A percentile compares a stretch with the other conserved stretches of the same genome.
Evolutionary conservation across 2,113 vertebrate genomes (phyloP).

Genomic region (Nycticorax nycticorax): DNA sequence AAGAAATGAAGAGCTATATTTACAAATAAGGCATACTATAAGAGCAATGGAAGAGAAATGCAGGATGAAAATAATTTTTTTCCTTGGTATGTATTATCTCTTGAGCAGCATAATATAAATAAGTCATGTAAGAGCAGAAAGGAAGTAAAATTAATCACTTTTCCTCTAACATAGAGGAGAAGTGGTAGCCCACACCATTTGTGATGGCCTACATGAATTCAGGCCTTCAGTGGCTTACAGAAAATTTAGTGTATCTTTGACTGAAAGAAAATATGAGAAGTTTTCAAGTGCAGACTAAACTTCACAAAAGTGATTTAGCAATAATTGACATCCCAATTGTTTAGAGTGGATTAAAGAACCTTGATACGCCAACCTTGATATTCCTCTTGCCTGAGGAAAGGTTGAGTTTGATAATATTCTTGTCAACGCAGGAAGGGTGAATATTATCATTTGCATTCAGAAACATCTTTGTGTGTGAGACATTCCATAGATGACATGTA

Average conservation of each 20-base stretch:
- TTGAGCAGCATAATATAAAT: background rate
- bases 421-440: background rate
- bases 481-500: constrained; percentile 19
- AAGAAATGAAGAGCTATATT: background rate
- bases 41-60: background rate
- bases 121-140: background rate
- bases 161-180: background rate
- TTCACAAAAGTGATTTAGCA: constrained; percentile 20
- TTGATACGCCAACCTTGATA: constrained; percentile 50
- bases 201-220: background rate
- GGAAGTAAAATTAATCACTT: background rate
- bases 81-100: background rate
- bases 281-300: constrained; percentile 32
- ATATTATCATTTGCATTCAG: constrained; percentile 51
- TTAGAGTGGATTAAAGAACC: constrained; percentile 32
- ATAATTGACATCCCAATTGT: constrained; percentile 37
- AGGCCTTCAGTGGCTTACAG: background rate
- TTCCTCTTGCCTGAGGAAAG: constrained; percentile 53
- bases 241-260: constrained; percentile 16
- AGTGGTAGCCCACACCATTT: background rate
- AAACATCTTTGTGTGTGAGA: background rate
- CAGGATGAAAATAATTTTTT: background rate
- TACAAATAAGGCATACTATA: background rate
- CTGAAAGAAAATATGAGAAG: constrained; percentile 39
- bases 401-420: constrained; percentile 49